phyloP scores from a whole-genome alignment of 2,113 vertebrate genomes.

The Gracilinanus agilis region DNA sequence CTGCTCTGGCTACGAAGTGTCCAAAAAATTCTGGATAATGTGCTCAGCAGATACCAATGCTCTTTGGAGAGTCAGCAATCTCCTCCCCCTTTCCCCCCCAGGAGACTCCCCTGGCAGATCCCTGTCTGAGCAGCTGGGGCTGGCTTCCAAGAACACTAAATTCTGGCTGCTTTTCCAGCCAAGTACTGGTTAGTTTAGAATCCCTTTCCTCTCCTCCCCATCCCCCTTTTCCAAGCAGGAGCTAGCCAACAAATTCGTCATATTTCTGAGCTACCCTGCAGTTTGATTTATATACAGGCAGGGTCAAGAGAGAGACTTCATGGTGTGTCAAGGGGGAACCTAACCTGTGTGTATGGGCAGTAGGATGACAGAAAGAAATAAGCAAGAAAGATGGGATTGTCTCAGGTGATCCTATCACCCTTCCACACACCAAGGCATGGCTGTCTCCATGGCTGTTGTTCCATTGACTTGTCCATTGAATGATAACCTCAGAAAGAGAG shows the following conservation, averaged over 20 bases:
- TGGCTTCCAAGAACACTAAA: conserved; percentile 85
- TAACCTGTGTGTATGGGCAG: conserved; percentile 39
- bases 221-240: conserved; percentile 74
- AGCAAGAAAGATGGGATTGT: not conserved
- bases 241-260: conserved; percentile 83
- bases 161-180: conserved; percentile 83
- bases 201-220: conserved; percentile 60
- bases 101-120: conserved; percentile 83
- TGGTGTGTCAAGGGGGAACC: conserved; percentile 44
- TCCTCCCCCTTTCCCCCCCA: conserved; percentile 76
- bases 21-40: conserved; percentile 78
- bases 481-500: not conserved
- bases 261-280: conserved; percentile 83
- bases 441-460: not conserved
- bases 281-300: conserved; percentile 84
- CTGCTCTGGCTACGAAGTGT: conserved; percentile 62
- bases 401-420: not conserved
- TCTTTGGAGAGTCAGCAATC: conserved; percentile 68
- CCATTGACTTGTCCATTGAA: not conserved
- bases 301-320: conserved; percentile 56
- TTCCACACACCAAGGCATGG: fast-evolving
- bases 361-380: not conserved
- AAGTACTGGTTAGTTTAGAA: conserved; percentile 83
- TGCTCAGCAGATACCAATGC: conserved; percentile 79
- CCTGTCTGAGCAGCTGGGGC: conserved; percentile 78